Base-by-base conservation (phyloP, 64 coral and sea anemone genomes). In the Montipora cactus region DNA sequence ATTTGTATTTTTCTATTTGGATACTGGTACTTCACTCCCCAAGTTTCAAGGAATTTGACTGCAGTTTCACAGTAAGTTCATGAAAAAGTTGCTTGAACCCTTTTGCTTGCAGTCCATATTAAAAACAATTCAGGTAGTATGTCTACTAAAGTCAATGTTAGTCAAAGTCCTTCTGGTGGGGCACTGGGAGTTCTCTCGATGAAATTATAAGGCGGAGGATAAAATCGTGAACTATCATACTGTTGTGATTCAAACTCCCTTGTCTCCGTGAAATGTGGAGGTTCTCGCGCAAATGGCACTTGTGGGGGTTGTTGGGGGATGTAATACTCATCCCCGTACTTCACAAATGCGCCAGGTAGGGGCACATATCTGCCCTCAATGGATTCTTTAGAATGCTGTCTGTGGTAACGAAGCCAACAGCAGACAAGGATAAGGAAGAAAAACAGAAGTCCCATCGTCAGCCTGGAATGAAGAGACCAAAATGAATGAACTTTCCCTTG, bases 161-260 rank as follows among this genome's bases (percentile, higher is more conserved):
- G 47, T 51, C 64, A 84, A 44, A 14, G 21, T 5, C 57, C 74
- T 13, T 88, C 70, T 2, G 95, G 95, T 8, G 95, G 95, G 18
- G 92, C 95, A 44, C 92, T 88, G 4, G 95, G 95, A 23, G 95
- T 79, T 69, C 95, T 94, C 49, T 94, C 95, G n/a, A 90, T 93
- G 52, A 75, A 96, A 25, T 93, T 78, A 84, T 94, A 94, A 53
- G 95, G 95, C 37, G 92, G 92, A 15, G 92, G 95, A 13, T 94
- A 78, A 61, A 81, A 89, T 58, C 76, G 58, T 61, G 77, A 62
- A 15, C 78, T 55, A 16, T 81, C 44, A 47, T 72, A 44, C 4
- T 82, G 89, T 71, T 85, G 79, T 79, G 71, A 81, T 71, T 90
- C 89, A 15, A 89, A 72, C 50, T 94, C 92, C 55, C 70, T 74